Evolutionary conservation across 1,140 invertebrate genomes (phyloP).

Genomic region (Scaptomyza graminum): DNA sequence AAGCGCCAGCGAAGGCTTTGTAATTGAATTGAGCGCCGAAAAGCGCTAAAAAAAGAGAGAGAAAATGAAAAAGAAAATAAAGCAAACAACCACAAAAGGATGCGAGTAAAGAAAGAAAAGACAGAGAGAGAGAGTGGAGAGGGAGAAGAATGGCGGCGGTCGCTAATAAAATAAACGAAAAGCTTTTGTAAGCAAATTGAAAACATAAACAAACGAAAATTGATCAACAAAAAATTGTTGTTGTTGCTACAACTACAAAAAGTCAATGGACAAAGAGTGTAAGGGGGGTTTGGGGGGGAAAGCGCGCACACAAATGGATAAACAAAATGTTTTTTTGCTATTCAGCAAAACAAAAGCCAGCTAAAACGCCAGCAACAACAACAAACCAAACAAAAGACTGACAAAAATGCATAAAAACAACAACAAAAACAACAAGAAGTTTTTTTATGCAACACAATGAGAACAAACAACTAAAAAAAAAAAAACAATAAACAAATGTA

Average conservation of each 20-base stretch:
- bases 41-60: constrained; percentile 48
- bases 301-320: constrained; percentile 50
- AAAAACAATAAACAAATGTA: constrained; percentile 33
- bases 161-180: constrained; percentile 81
- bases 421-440: constrained; percentile 62
- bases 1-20: constrained; percentile 49
- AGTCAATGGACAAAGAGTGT: constrained; percentile 20
- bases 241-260: constrained; percentile 44
- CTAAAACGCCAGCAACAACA: constrained; percentile 51
- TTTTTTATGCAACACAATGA: constrained; percentile 35
- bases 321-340: constrained; percentile 61
- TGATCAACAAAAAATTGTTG: constrained; percentile 58
- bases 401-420: constrained; percentile 44
- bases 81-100: constrained; percentile 61
- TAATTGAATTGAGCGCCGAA: constrained; percentile 77
- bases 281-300: background rate
- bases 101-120: constrained; percentile 20
- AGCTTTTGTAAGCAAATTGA: constrained; percentile 82
- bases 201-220: constrained; percentile 82
- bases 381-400: constrained; percentile 44
- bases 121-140: background rate
- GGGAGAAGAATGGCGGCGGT: constrained; percentile 59
- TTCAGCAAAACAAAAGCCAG: constrained; percentile 50
- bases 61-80: constrained; percentile 17
- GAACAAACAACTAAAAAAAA: constrained; percentile 18